Evolutionary conservation across 2,888 invertebrate genomes (phyloP).

Genomic region (Tetragonisca angustula): DNA sequence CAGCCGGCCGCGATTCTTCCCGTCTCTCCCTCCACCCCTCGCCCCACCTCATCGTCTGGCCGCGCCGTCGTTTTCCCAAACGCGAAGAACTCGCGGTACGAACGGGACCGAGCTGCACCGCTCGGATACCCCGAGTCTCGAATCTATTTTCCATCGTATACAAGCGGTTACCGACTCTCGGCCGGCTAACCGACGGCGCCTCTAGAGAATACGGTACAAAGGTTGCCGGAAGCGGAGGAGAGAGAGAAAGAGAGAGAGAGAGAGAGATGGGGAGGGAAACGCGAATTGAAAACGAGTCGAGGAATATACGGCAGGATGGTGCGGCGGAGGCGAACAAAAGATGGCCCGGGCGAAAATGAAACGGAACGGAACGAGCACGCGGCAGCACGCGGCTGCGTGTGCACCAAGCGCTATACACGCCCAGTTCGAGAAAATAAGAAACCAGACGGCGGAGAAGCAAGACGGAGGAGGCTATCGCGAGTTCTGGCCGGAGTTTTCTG

Average conservation of each 20-base stretch:
- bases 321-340: slow-evolving; percentile 17
- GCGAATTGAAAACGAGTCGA: slow-evolving; percentile 19
- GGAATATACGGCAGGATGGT: not conserved
- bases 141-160: slow-evolving; percentile 75
- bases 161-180: slow-evolving; percentile 73
- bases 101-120: slow-evolving; percentile 26
- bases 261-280: not conserved
- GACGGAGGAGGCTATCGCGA: slow-evolving; percentile 71
- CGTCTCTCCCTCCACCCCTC: not conserved
- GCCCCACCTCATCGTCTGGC: not conserved
- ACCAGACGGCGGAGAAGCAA: slow-evolving; percentile 22
- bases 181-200: slow-evolving; percentile 63
- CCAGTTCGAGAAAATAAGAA: slow-evolving; percentile 25
- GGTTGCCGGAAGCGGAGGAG: not conserved
- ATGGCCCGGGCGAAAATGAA: slow-evolving; percentile 41
- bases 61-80: slow-evolving; percentile 35
- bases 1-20: slow-evolving; percentile 30
- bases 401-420: not conserved
- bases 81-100: slow-evolving; percentile 22
- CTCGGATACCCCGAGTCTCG: slow-evolving; percentile 57
- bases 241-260: not conserved
- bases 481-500: slow-evolving; percentile 79
- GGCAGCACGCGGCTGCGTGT: not conserved
- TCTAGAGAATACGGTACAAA: slow-evolving; percentile 23
- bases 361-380: slow-evolving; percentile 12